Evolutionary conservation across 2,113 vertebrate species (phyloP).

Genomic region (Eptesicus fuscus): DNA sequence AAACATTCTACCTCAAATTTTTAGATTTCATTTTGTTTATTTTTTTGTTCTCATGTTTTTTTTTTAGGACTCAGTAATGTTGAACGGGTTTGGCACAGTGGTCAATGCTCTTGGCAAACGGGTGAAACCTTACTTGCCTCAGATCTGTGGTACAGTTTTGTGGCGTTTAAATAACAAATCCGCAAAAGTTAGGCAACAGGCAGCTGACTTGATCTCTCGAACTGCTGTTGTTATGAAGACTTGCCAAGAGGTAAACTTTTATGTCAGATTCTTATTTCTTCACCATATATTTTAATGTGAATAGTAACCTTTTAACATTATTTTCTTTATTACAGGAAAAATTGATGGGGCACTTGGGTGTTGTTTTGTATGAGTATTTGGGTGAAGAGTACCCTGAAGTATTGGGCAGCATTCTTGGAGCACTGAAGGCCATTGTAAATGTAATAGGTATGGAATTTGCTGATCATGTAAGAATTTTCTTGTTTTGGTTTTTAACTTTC

Average conservation of each 20-base stretch:
- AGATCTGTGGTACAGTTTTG: constrained; percentile 98
- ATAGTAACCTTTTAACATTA: neutral
- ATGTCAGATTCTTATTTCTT: neutral
- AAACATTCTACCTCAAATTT: neutral
- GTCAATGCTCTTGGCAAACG: constrained; percentile 98
- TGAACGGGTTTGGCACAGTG: constrained; percentile 98
- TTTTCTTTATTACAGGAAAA: constrained; percentile 88
- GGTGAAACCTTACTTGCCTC: constrained; percentile 97
- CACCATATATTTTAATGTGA: neutral
- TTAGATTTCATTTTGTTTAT: neutral
- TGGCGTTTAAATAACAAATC: constrained; percentile 99
- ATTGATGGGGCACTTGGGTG: constrained; percentile 98
- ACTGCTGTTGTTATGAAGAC: constrained; percentile 99
- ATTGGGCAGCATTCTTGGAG: constrained; percentile 97
- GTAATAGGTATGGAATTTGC: constrained; percentile 90
- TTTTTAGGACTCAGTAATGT: constrained; percentile 94
- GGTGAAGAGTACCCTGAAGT: constrained; percentile 99
- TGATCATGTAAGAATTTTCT: constrained; percentile 35
- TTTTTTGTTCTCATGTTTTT: neutral
- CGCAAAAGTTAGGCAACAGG: constrained; percentile 97
- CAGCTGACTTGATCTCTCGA: constrained; percentile 97
- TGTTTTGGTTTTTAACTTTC: neutral
- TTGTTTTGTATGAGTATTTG: constrained; percentile 98
- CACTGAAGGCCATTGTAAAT: constrained; percentile 98
- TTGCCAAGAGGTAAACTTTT: constrained; percentile 92